Evolutionary conservation across 2,888 invertebrate species (phyloP).

Genomic region (Drosophila conformis): DNA sequence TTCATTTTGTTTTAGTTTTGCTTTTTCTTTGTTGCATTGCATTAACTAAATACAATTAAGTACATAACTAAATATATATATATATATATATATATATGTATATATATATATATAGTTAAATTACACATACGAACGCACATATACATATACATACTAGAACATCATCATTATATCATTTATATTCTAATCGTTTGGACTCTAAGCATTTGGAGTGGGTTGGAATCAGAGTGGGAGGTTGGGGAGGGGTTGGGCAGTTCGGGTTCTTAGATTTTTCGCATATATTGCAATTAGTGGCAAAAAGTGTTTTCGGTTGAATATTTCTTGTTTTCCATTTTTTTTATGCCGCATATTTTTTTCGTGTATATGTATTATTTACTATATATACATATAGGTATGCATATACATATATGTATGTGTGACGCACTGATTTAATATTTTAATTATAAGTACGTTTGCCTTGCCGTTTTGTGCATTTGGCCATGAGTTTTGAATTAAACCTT

Average conservation of each 20-base stretch:
- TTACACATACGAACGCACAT: slow-evolving; percentile 71
- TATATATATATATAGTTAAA: slow-evolving; percentile 55
- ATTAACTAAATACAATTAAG: slow-evolving; percentile 57
- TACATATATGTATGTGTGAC: slow-evolving; percentile 28
- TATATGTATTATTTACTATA: slow-evolving; percentile 12
- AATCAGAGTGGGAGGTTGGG: slow-evolving; percentile 6
- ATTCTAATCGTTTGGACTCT: slow-evolving; percentile 44
- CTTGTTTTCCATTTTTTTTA: slow-evolving; percentile 4
- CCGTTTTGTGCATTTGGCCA: slow-evolving; percentile 58
- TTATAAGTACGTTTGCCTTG: slow-evolving; percentile 69
- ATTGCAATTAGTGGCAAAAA: slow-evolving; percentile 21
- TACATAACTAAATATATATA: slow-evolving; percentile 52
- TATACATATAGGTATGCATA: slow-evolving; percentile 29
- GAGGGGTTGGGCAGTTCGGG: slow-evolving; percentile 1
- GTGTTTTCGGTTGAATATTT: slow-evolving; percentile 33
- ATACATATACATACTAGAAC: slow-evolving; percentile 60
- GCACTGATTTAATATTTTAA: slow-evolving; percentile 54
- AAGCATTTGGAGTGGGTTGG: slow-evolving; percentile 23
- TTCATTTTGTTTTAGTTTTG: slow-evolving; percentile 8
- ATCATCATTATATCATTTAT: slow-evolving; percentile 47
- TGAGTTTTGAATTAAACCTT: slow-evolving; percentile 72
- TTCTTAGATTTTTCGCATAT: background rate
- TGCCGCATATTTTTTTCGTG: slow-evolving; percentile 14
- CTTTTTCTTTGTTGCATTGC: slow-evolving; percentile 29
- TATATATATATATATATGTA: slow-evolving; percentile 42